phyloP scores from a whole-genome alignment of 1,140 invertebrate genomes.

The Rhynchophorus ferrugineus region DNA sequence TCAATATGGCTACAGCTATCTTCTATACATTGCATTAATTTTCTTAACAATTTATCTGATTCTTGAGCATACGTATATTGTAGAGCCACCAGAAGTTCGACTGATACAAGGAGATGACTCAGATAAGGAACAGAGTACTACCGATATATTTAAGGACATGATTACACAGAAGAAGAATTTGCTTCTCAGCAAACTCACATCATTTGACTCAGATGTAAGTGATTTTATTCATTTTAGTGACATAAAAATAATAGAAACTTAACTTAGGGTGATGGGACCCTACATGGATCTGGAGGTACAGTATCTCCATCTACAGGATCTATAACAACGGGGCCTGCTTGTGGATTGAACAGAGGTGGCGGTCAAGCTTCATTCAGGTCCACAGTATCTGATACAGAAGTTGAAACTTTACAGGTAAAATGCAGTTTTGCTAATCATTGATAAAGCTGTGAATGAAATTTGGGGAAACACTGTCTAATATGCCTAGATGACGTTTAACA shows the following conservation, averaged over 20 bases:
- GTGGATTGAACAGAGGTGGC: conserved; percentile 48
- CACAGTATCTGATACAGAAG: conserved; percentile 88
- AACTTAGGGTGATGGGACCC: conserved; percentile 48
- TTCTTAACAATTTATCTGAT: not conserved
- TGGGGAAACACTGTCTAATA: too few relatives aligned
- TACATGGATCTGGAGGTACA: conserved; percentile 50
- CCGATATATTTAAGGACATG: conserved; percentile 83
- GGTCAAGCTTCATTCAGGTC: conserved; percentile 65
- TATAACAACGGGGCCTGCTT: conserved; percentile 72
- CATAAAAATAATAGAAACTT: not conserved
- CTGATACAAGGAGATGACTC: conserved; percentile 36
- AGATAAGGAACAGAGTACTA: conserved; percentile 58
- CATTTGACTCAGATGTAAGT: conserved; percentile 82
- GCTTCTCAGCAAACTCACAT: conserved; percentile 77
- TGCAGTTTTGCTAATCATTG: too few relatives aligned
- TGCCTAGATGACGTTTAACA: too few relatives aligned
- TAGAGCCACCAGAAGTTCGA: conserved; percentile 45
- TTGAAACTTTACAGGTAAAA: conserved; percentile 82
- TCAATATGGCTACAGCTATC: not conserved
- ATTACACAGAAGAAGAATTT: conserved; percentile 80
- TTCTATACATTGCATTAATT: too few relatives aligned
- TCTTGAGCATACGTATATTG: not conserved
- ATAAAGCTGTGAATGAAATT: too few relatives aligned
- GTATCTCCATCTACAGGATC: conserved; percentile 59
- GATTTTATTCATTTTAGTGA: conserved; percentile 9